Base-by-base conservation (phyloP, 2,113 vertebrate genomes). In the Halcyon senegalensis region DNA sequence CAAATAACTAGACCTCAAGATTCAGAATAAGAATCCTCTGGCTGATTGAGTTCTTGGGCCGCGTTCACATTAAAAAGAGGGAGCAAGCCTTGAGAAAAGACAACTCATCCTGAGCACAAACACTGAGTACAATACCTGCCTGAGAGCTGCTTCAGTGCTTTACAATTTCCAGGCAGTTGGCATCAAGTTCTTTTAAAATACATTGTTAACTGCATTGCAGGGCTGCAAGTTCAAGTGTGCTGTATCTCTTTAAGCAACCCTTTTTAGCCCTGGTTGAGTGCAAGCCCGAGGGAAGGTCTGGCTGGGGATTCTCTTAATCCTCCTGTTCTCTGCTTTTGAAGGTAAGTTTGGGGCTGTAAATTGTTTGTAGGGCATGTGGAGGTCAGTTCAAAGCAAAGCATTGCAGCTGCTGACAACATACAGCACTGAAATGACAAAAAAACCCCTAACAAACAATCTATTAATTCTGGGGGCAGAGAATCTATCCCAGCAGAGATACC, bases 361-460 rank as follows among this genome's bases (percentile, higher is more conserved):
- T 0, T 8, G 19, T n/a, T 66, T 66, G 46, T 55, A 24, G 59
- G 41, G 10, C 16, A 5, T 0, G 3, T 4, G 59, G 33, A 13
- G 19, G 9, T 55, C 14, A 17, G 24, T 35, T 68, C 31, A 39
- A 76, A 76, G 25, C 23, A 69, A 19, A 39, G 17, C 1, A 1
- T 13, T 44, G 55, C 18, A 68, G 24, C 33, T 10, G 9, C 17
- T 7, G 7, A 9, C 18, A 43, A 16, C 7, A 1, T 19, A 4
- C 1, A 48, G 33, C 8, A 3, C 6, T 39, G 60, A 69, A 69
- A 73, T 4, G 43, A 23, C 3, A 27, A 59, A 79, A 33, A 35
- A 62, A n/a, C 7, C 21, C 48, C 20, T 19, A n/a, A 46, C 17
- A 43, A 11, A 2, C 7, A 19, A 7, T 28, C 28, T 55, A 1